Evolutionary conservation across 2,113 vertebrate genomes (phyloP).

Genomic region (Andinoacara biseriatus): DNA sequence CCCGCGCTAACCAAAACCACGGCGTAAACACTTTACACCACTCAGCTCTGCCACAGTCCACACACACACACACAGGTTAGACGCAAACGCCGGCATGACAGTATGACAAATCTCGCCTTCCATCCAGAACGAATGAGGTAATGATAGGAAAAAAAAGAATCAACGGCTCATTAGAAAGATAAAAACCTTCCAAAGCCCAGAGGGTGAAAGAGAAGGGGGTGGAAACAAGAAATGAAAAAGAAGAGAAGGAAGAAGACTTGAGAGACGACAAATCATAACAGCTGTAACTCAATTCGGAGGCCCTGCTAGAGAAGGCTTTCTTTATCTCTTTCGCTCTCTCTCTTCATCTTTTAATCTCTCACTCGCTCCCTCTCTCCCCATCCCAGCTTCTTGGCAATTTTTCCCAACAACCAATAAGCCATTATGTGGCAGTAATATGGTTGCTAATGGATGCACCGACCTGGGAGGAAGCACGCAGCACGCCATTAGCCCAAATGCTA

Average conservation of each 20-base stretch:
- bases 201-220: constrained; percentile 50
- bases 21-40: constrained; percentile 55
- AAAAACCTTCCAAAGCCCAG: constrained; percentile 65
- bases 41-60: constrained; percentile 15
- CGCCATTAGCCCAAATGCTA: constrained; percentile 76
- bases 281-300: constrained; percentile 78
- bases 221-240: constrained; percentile 65
- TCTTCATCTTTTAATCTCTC: constrained; percentile 45
- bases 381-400: constrained; percentile 65
- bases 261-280: constrained; percentile 79
- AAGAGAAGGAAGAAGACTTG: constrained; percentile 68
- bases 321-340: constrained; percentile 56
- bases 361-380: constrained; percentile 41
- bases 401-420: constrained; percentile 77
- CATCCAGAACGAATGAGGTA: constrained; percentile 71
- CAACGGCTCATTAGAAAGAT: constrained; percentile 74
- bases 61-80: constrained; percentile 16
- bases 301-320: constrained; percentile 63
- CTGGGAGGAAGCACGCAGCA: constrained; percentile 70
- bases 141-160: constrained; percentile 44
- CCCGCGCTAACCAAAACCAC: constrained; percentile 38
- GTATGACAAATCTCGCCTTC: constrained; percentile 74
- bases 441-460: constrained; percentile 79
- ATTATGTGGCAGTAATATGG: constrained; percentile 80
- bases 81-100: constrained; percentile 61